Percentiles rank a stretch among this genome's conserved stretches.
These are phyloP conservation scores for Bombus fervidus DNA, from an alignment of 1,140 invertebrate species.

Conservation along the genomic window DNA sequence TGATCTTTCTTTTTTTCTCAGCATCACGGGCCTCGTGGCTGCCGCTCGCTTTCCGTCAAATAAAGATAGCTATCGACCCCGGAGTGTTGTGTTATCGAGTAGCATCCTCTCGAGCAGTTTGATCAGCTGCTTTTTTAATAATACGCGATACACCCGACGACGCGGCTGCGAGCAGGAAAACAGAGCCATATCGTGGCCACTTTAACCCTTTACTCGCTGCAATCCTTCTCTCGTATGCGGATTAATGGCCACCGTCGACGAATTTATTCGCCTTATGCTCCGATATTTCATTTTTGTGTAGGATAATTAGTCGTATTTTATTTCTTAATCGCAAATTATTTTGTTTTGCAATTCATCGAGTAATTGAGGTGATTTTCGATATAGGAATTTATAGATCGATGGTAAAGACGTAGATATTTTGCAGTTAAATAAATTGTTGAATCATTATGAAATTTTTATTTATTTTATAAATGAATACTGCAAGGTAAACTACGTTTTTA, in stretches of 20 bases:
- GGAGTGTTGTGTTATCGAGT: conserved; percentile 49
- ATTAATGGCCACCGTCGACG: neutral
- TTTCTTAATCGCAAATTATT: neutral
- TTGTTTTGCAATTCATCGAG: too few relatives aligned
- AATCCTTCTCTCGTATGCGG: too few relatives aligned
- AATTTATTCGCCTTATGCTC: neutral
- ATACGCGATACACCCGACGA: neutral
- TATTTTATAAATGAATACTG: too few relatives aligned
- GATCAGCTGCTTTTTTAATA: conserved; percentile 38
- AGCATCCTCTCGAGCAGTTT: conserved; percentile 45
- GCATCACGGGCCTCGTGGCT: neutral
- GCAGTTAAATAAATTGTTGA: too few relatives aligned
- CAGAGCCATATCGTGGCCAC: neutral
- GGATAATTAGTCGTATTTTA: neutral
- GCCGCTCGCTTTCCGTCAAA: conserved; percentile 22
- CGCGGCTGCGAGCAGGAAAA: neutral
- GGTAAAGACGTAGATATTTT: too few relatives aligned
- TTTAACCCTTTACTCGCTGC: neutral
- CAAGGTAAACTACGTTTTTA: too few relatives aligned
- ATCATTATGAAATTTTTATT: too few relatives aligned
- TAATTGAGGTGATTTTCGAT: neutral
- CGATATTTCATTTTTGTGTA: neutral
- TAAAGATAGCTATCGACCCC: conserved; percentile 56
- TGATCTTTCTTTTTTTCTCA: conserved; percentile 13
- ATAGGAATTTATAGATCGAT: too few relatives aligned